phyloP scores from a whole-genome alignment of 2,888 invertebrate species.

The Scaptodrosophila latifasciaeformis region DNA sequence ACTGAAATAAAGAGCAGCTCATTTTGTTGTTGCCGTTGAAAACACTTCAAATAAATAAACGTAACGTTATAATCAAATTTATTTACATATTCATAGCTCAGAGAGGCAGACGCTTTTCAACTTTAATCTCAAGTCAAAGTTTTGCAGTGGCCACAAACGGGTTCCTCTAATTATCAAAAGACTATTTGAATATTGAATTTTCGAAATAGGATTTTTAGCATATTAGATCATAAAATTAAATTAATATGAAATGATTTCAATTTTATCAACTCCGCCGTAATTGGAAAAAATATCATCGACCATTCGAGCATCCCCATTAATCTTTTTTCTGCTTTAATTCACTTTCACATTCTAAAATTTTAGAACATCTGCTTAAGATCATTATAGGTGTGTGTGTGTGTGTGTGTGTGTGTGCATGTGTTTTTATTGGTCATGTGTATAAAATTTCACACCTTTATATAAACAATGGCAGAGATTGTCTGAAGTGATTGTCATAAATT shows the following conservation, averaged over 20 bases:
- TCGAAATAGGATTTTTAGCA: too few relatives aligned
- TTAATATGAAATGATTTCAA: constrained; percentile 35
- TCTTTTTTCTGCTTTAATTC: constrained; percentile 44
- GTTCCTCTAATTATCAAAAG: constrained; percentile 18
- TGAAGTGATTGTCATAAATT: constrained; percentile 45
- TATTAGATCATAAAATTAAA: constrained; percentile 43
- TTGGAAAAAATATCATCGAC: too few relatives aligned
- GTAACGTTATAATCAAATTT: constrained; percentile 39
- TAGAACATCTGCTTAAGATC: constrained; percentile 4
- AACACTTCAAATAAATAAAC: constrained; percentile 39
- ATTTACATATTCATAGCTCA: constrained; percentile 39
- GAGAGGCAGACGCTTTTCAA: neutral
- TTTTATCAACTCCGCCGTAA: too few relatives aligned
- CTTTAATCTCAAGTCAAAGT: neutral
- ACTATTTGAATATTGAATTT: constrained; percentile 3
- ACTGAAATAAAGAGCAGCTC: too few relatives aligned
- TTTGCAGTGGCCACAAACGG: constrained; percentile 27
- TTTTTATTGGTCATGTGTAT: too few relatives aligned
- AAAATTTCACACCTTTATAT: constrained; percentile 42
- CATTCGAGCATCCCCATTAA: constrained; percentile 19
- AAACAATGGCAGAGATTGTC: constrained; percentile 42
- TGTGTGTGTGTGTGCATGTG: too few relatives aligned
- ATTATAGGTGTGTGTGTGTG: constrained; percentile 1
- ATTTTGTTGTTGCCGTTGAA: too few relatives aligned
- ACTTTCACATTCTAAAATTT: constrained; percentile 36